phyloP scores from a whole-genome alignment of 1,140 invertebrate species.

The Parapsyche elsis region DNA sequence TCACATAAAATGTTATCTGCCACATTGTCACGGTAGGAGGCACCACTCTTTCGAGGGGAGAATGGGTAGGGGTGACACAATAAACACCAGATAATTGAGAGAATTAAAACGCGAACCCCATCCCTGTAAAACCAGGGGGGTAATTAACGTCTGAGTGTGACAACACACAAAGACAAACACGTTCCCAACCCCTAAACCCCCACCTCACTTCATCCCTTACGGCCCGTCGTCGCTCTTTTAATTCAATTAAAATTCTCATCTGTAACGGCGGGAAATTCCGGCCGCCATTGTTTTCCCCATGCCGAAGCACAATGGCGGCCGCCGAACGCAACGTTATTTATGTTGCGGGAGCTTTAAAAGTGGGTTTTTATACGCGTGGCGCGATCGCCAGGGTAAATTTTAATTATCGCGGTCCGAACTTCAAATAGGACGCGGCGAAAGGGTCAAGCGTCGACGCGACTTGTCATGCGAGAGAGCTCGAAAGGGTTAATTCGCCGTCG shows the following conservation, averaged over 20 bases:
- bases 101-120: conserved; percentile 1
- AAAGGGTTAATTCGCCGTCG: neutral
- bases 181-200: no score
- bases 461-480: neutral
- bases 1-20: no score
- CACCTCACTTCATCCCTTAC: no score
- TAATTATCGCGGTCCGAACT: neutral
- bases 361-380: neutral
- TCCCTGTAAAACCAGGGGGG: neutral
- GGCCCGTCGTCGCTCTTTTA: neutral
- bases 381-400: neutral
- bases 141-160: conserved; percentile 5
- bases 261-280: neutral
- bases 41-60: no score
- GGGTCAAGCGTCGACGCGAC: neutral
- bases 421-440: neutral
- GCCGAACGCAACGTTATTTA: neutral
- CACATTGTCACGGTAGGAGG: no score
- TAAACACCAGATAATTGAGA: conserved; percentile 1
- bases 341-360: neutral
- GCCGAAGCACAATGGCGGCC: neutral
- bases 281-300: neutral
- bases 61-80: neutral
- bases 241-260: conserved; percentile 12
- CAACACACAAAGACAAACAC: neutral